Evolutionary conservation across 2,888 invertebrate genomes (phyloP).

Genomic region (Parascotia fuliginaria): DNA sequence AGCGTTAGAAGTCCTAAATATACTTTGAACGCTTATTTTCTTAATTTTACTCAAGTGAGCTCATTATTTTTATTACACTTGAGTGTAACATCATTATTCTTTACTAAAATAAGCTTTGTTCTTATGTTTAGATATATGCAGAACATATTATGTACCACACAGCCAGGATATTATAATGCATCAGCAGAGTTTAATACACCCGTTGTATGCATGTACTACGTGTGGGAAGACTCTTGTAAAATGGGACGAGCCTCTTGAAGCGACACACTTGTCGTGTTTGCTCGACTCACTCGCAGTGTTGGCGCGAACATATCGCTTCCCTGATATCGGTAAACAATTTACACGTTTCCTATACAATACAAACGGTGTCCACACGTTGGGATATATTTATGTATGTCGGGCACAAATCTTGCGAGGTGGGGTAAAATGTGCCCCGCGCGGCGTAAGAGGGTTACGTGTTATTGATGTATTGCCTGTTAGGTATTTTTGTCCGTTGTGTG

Average conservation of each 20-base stretch:
- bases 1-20: neutral
- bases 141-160: neutral
- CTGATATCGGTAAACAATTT: slow-evolving; percentile 62
- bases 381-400: slow-evolving; percentile 38
- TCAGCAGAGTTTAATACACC: slow-evolving; percentile 32
- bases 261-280: slow-evolving; percentile 45
- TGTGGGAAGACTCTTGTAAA: slow-evolving; percentile 39
- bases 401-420: slow-evolving; percentile 45
- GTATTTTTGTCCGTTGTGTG: slow-evolving; percentile 35
- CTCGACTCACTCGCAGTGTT: slow-evolving; percentile 44
- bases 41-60: slow-evolving; percentile 3
- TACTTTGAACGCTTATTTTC: neutral
- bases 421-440: slow-evolving; percentile 38
- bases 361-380: slow-evolving; percentile 34
- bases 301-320: slow-evolving; percentile 52
- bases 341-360: slow-evolving; percentile 51
- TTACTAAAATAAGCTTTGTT: neutral
- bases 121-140: neutral
- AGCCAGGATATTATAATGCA: slow-evolving; percentile 13
- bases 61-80: slow-evolving; percentile 12
- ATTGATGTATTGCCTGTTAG: slow-evolving; percentile 40
- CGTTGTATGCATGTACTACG: slow-evolving; percentile 36
- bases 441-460: slow-evolving; percentile 38
- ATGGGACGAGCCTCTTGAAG: slow-evolving; percentile 41
- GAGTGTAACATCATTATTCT: slow-evolving; percentile 1